Conservation (phyloP, 2,113 vertebrate species). For the Brachionichthys hirsutus region DNA sequence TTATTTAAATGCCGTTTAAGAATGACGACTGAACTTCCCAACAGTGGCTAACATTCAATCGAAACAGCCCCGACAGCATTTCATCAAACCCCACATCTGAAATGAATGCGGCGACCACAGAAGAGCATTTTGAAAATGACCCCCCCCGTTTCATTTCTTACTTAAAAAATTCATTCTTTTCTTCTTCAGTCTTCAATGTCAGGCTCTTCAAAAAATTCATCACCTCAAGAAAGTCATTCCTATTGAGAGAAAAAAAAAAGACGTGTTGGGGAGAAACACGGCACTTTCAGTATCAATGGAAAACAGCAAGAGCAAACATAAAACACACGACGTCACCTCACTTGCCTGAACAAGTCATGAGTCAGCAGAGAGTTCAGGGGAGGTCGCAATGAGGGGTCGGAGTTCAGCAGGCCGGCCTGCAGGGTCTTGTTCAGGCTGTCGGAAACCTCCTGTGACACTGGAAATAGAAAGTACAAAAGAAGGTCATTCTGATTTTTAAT, state of each 20-base stretch:
- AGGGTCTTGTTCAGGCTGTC: constrained; percentile 84
- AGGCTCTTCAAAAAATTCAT: constrained; percentile 94
- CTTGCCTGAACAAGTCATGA: constrained; percentile 93
- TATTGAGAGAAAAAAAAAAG: constrained; percentile 59
- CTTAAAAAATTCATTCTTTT: constrained; percentile 99
- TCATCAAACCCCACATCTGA: background rate
- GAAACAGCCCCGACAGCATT: background rate
- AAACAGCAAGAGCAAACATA: background rate
- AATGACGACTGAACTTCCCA: background rate
- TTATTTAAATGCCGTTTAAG: background rate
- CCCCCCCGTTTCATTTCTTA: constrained; percentile 70
- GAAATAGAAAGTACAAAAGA: constrained; percentile 10
- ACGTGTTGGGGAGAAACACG: background rate
- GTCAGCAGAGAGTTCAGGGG: constrained; percentile 83
- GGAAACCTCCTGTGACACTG: constrained; percentile 74
- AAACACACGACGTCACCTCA: background rate
- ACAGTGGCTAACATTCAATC: background rate
- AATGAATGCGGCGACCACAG: background rate
- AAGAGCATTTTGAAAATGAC: background rate
- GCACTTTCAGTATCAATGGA: accelerated
- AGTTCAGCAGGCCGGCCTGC: constrained; percentile 80
- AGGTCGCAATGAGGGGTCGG: constrained; percentile 81
- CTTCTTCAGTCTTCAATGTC: constrained; percentile 93
- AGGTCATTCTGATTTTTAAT: background rate
- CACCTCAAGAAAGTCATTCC: constrained; percentile 96